Percentiles rank a stretch among this genome's conserved stretches.
These are phyloP conservation scores for Amphipoea lucens DNA, from an alignment of 2,888 invertebrate genomes.

Conservation along the genomic window DNA sequence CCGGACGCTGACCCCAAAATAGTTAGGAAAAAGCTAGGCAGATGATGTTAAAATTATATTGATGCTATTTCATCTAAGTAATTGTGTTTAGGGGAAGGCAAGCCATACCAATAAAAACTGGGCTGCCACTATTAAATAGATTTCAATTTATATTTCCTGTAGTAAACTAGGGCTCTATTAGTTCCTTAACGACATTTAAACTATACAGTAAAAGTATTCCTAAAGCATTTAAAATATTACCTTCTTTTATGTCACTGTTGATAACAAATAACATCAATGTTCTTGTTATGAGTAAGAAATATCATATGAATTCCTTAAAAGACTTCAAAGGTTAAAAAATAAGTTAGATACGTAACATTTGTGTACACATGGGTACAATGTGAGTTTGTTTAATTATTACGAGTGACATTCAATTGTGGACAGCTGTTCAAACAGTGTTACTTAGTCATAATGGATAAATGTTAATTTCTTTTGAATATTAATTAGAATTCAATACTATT, in stretches of 20 bases:
- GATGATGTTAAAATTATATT: slow-evolving; percentile 9
- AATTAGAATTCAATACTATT: slow-evolving; percentile 1
- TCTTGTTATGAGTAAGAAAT: slow-evolving; percentile 31
- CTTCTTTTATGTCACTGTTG: slow-evolving; percentile 14
- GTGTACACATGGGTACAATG: slow-evolving; percentile 26
- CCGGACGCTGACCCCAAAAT: neutral
- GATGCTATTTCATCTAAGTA: slow-evolving; percentile 3
- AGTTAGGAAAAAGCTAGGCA: neutral
- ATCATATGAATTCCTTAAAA: slow-evolving; percentile 19
- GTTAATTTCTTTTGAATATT: slow-evolving; percentile 18
- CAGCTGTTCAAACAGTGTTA: slow-evolving; percentile 47
- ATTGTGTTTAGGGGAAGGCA: slow-evolving; percentile 16
- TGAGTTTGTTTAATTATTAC: slow-evolving; percentile 11
- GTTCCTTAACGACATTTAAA: neutral
- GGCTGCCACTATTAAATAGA: slow-evolving; percentile 13
- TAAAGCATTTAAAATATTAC: slow-evolving; percentile 10
- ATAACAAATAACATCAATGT: slow-evolving; percentile 15
- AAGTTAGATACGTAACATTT: slow-evolving; percentile 24
- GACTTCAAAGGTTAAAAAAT: slow-evolving; percentile 33
- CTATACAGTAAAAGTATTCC: neutral
- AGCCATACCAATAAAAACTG: slow-evolving; percentile 18
- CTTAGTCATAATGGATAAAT: slow-evolving; percentile 18
- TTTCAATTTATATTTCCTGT: slow-evolving; percentile 47
- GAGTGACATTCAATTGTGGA: slow-evolving; percentile 17
- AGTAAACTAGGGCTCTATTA: slow-evolving; percentile 8